Conservation (phyloP, 2,113 vertebrate genomes). For the Neomonachus schauinslandi region DNA sequence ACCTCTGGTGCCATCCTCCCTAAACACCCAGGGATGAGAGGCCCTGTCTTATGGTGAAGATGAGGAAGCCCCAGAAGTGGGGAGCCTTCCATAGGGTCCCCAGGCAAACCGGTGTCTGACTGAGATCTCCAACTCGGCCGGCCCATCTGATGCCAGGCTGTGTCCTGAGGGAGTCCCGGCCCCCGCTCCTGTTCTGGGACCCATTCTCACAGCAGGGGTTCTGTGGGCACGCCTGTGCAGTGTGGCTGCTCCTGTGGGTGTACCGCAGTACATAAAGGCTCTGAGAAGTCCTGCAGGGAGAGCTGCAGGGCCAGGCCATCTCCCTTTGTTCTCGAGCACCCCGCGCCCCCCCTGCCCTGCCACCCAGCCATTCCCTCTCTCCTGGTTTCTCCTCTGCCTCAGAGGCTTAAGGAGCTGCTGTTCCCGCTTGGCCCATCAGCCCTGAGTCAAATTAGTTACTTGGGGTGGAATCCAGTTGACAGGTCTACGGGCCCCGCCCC, state of each 20-base stretch:
- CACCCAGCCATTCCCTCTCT: too few relatives aligned
- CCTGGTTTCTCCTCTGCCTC: neutral
- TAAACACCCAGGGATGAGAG: neutral
- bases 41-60: fast-evolving
- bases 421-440: neutral
- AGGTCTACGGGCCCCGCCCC: neutral
- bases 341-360: too few relatives aligned
- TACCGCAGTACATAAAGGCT: neutral
- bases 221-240: neutral
- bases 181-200: neutral
- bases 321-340: neutral
- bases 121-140: neutral
- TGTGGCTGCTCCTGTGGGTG: fast-evolving
- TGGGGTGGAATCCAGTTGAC: neutral
- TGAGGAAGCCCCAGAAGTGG: neutral
- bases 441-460: neutral
- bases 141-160: neutral
- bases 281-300: neutral
- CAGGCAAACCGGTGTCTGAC: neutral
- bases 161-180: neutral
- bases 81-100: neutral
- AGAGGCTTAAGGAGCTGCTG: neutral
- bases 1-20: neutral
- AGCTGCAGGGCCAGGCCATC: fast-evolving
- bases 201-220: too few relatives aligned